phyloP scores from a whole-genome alignment of 1,140 invertebrate species.

The Heliconius melpomene region DNA sequence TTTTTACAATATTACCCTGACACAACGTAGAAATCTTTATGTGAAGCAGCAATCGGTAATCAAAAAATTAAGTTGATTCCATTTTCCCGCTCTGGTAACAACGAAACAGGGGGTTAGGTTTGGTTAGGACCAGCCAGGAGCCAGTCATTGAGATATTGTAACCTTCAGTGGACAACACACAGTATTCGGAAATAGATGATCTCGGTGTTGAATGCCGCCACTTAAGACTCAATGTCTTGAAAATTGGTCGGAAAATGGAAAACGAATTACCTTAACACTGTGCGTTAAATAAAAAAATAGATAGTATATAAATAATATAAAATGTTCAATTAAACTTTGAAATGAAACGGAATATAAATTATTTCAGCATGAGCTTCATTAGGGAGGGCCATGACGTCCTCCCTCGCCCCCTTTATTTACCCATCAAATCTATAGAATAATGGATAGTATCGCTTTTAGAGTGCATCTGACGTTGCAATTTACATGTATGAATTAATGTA shows the following conservation, averaged over 20 bases:
- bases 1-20: too few relatives aligned
- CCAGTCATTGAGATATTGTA: too few relatives aligned
- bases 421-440: constrained; percentile 4
- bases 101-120: too few relatives aligned
- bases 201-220: too few relatives aligned
- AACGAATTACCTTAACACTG: background rate
- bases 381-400: background rate
- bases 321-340: background rate
- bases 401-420: constrained; percentile 4
- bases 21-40: too few relatives aligned
- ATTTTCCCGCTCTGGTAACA: too few relatives aligned
- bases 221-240: background rate
- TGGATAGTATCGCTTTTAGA: constrained; percentile 1
- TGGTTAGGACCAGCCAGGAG: too few relatives aligned
- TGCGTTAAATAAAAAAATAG: background rate
- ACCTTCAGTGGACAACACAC: too few relatives aligned
- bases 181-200: too few relatives aligned
- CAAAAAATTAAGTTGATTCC: too few relatives aligned
- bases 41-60: too few relatives aligned
- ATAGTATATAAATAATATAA: background rate
- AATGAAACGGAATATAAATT: constrained; percentile 1
- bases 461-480: constrained; percentile 10
- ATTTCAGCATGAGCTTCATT: background rate
- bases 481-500: constrained; percentile 3
- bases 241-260: background rate